These are phyloP conservation scores for Elgonia sp. DNA, from an alignment of 2,888 invertebrate genomes.

Conservation along the genomic window DNA sequence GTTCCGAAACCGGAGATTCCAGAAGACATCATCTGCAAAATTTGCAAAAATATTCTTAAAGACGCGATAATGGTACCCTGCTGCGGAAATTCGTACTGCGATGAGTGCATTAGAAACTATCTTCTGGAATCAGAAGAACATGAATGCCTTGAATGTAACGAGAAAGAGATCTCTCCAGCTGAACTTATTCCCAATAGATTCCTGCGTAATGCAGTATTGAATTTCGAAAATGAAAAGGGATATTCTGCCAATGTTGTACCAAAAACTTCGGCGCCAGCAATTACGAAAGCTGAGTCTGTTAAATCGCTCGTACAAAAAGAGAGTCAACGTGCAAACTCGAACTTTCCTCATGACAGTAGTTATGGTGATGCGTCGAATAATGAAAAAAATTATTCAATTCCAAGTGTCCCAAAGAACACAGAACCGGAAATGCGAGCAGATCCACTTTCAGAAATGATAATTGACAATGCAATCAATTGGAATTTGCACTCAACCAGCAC, in stretches of 20 bases:
- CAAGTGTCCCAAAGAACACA: no score
- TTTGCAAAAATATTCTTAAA: conserved; percentile 96
- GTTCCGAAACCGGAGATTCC: conserved; percentile 92
- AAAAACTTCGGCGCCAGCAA: no score
- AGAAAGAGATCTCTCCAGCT: conserved; percentile 96
- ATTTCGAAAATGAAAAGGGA: conserved; percentile 97
- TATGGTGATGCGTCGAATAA: no score
- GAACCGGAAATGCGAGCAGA: no score
- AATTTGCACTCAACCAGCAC: conserved; percentile 83
- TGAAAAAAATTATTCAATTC: no score
- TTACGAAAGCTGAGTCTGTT: no score
- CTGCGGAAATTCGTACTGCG: conserved; percentile 99
- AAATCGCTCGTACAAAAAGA: no score
- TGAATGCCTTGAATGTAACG: conserved; percentile 97
- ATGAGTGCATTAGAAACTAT: conserved; percentile 92
- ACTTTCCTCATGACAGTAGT: no score
- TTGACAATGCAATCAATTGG: conserved; percentile 84
- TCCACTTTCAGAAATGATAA: no score
- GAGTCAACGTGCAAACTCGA: no score
- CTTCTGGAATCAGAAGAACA: conserved; percentile 96
- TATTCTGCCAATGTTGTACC: no score
- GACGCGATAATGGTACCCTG: conserved; percentile 99
- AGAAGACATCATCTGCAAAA: conserved; percentile 95
- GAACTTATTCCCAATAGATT: conserved; percentile 97
- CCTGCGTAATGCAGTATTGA: conserved; percentile 94